Evolutionary conservation across 2,888 invertebrate species (phyloP).

Genomic region (Hemaris fuciformis): DNA sequence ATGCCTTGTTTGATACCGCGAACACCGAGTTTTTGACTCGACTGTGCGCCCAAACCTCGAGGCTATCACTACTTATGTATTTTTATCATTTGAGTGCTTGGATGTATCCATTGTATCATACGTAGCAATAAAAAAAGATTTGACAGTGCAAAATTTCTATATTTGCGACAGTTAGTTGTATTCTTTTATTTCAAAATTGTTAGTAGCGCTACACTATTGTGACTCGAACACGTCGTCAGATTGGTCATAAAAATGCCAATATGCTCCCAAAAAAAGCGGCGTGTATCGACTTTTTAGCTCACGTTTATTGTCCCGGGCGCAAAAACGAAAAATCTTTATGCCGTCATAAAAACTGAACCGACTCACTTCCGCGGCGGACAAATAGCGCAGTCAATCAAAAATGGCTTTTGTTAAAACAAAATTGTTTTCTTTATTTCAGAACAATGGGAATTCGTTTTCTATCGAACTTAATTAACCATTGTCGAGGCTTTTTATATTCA

Average conservation of each 20-base stretch:
- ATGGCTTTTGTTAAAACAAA: conserved; percentile 31
- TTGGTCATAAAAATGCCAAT: neutral
- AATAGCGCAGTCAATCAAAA: conserved; percentile 37
- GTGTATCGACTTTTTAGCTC: neutral
- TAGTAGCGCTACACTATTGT: too few species aligned
- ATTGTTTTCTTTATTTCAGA: conserved; percentile 38
- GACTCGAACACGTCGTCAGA: neutral
- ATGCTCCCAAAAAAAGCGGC: neutral
- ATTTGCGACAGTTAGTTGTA: too few species aligned
- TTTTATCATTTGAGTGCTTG: too few species aligned
- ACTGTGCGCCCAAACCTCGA: too few species aligned
- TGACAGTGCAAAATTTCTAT: too few species aligned
- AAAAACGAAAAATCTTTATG: conserved; percentile 2
- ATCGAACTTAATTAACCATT: conserved; percentile 49
- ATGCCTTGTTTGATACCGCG: too few species aligned
- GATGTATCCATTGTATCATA: too few species aligned
- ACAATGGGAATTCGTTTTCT: conserved; percentile 47
- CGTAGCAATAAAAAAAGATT: too few species aligned
- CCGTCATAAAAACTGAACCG: conserved; percentile 9
- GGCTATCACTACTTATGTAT: too few species aligned
- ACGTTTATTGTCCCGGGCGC: neutral
- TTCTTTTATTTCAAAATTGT: too few species aligned
- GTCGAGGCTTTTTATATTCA: conserved; percentile 27
- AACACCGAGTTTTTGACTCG: too few species aligned
- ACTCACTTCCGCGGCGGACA: conserved; percentile 17